Evolutionary conservation across 2,797 vertebrate species (phyloP).

Genomic region (Parotocinclus haroldoi): DNA sequence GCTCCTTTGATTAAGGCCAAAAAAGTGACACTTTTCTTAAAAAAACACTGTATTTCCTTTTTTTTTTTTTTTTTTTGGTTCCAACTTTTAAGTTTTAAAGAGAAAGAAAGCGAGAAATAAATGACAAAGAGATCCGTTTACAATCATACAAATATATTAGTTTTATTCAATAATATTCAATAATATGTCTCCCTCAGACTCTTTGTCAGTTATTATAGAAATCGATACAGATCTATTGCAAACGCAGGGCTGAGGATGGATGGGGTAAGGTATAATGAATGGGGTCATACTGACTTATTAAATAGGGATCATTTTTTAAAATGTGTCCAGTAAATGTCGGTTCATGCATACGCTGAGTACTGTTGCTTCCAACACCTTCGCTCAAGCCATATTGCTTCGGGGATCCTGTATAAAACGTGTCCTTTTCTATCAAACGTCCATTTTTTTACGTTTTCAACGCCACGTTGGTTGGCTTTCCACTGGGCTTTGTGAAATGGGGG

Average conservation of each 20-base stretch:
- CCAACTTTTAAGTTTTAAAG: too few species aligned
- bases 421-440: slow-evolving; percentile 1
- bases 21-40: too few species aligned
- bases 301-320: slow-evolving; percentile 61
- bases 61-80: too few species aligned
- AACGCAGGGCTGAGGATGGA: slow-evolving; percentile 70
- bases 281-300: slow-evolving; percentile 65
- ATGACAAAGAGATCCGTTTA: slow-evolving; percentile 51
- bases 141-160: slow-evolving; percentile 87
- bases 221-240: slow-evolving; percentile 80
- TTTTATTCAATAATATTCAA: slow-evolving; percentile 83
- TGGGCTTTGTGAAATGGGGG: slow-evolving; percentile 21
- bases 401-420: slow-evolving; percentile 38
- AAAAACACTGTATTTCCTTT: too few species aligned
- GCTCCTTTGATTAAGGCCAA: too few species aligned
- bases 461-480: slow-evolving; percentile 12
- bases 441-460: slow-evolving; percentile 19
- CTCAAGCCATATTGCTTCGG: slow-evolving; percentile 41
- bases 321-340: slow-evolving; percentile 76
- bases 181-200: slow-evolving; percentile 73
- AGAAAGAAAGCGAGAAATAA: slow-evolving; percentile 39
- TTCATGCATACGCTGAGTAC: slow-evolving; percentile 73
- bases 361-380: slow-evolving; percentile 38
- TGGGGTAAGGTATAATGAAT: slow-evolving; percentile 38
- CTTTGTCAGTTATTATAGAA: slow-evolving; percentile 77